Base-by-base conservation (phyloP, 2,888 invertebrate genomes). In the Corbicula japonica region DNA sequence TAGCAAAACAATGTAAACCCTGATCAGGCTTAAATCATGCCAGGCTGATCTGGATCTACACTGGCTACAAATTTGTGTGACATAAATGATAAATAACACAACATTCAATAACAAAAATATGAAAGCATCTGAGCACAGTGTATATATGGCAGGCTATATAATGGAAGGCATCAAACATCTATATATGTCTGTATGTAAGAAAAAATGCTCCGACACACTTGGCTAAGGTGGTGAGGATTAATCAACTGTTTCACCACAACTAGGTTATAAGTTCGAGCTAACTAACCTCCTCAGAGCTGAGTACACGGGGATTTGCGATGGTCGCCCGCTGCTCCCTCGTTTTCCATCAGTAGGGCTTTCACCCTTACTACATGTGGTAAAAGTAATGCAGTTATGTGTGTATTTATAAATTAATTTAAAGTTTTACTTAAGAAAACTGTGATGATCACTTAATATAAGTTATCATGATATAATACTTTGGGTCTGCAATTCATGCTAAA, bases 241-340 rank as follows among this genome's bases (percentile, higher is more conserved):
- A 66, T 35, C 52, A 62, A 63, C 28, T 44, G 61, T 50, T 62
- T 77, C 76, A 77, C 76, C 76, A 72, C 72, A 68, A 26, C 72
- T 72, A 72, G 54, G 56, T 58, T 58, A 58, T 21, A 58, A 35
- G 23, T 58, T 58, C 58, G 58, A 58, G 58, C 66, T 30, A 38
- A 66, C 66, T 66, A 66, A 85, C 88, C 88, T 87, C 85, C 86
- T 54, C 54, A 83, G 54, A 34, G 83, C 78, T 34, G 85, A 85
- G 60, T 77, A 86, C 74, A 89, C 87, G n/a, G 88, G 87, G 34
- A 87, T 89, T 86, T 87, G 88, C 44, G 87, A 89, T 46, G 86
- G 86, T 52, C 85, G 72, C 54, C 76, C 79, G 35, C 50, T 58
- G 58, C 56, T 15, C 46, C 63, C 54, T 72, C 62, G 21, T 18